phyloP scores from a whole-genome alignment of 2,888 invertebrate genomes.

The Panorpa germanica region DNA sequence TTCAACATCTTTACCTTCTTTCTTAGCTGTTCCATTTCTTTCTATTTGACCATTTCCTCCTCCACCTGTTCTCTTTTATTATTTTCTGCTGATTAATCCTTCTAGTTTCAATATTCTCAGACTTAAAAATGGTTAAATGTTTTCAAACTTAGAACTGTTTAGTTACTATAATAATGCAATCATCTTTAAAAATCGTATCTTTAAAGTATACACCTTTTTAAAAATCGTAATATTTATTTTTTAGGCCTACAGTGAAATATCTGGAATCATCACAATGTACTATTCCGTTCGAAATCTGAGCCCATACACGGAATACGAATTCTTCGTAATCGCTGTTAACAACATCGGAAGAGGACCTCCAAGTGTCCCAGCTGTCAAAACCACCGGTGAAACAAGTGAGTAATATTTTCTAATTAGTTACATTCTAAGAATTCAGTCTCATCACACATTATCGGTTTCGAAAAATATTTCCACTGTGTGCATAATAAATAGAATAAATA shows the following conservation, averaged over 20 bases:
- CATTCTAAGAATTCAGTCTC: neutral
- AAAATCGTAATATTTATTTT: conserved; percentile 4
- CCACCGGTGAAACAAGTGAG: conserved; percentile 93
- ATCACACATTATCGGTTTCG: conserved; percentile 1
- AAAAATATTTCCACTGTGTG: conserved; percentile 4
- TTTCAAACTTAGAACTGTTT: conserved; percentile 4
- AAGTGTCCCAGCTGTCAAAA: conserved; percentile 73
- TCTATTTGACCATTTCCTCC: too few species aligned
- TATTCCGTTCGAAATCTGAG: conserved; percentile 78
- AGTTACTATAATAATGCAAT: neutral
- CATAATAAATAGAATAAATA: neutral
- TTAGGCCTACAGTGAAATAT: conserved; percentile 80
- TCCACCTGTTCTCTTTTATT: conserved; percentile 10
- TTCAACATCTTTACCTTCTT: too few species aligned
- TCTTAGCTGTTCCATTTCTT: too few species aligned
- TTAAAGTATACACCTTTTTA: conserved; percentile 1
- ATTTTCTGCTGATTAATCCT: conserved; percentile 5
- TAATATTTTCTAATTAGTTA: conserved; percentile 13
- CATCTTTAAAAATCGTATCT: neutral
- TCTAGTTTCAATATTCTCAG: conserved; percentile 2
- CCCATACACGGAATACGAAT: conserved; percentile 91
- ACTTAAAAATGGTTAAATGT: conserved; percentile 5
- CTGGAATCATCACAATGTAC: conserved; percentile 82
- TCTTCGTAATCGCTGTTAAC: conserved; percentile 90
- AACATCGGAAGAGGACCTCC: conserved; percentile 83